Percentiles rank a stretch among this genome's conserved stretches.
Conservation (phyloP, 2,797 vertebrate genomes). For the Hapalemur alaotrensis region DNA sequence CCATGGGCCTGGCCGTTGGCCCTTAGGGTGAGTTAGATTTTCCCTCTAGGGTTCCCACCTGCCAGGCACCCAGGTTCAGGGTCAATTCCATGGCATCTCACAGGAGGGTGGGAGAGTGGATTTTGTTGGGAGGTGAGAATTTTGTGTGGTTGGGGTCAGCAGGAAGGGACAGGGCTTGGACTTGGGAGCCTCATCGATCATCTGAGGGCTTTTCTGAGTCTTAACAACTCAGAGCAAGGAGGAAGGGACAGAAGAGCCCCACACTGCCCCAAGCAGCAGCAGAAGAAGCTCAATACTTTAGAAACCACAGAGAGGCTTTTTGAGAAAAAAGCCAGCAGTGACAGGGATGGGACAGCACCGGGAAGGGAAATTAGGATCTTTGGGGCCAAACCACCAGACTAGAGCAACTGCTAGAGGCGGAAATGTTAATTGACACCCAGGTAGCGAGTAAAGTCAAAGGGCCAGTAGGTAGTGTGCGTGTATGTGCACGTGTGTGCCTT, state of each 20-base stretch:
- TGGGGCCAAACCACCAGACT: background rate
- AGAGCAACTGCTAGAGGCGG: background rate
- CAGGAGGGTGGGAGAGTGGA: background rate
- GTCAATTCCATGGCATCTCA: background rate
- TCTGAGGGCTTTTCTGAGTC: background rate
- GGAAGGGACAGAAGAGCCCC: background rate
- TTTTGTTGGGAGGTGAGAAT: background rate
- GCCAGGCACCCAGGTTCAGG: background rate
- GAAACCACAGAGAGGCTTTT: background rate
- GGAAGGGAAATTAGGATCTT: background rate
- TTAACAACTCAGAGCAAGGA: background rate
- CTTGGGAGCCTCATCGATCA: background rate
- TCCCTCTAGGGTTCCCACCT: background rate
- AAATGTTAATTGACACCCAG: background rate
- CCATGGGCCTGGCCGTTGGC: background rate
- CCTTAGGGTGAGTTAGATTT: background rate
- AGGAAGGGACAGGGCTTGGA: background rate
- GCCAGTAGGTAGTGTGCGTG: background rate
- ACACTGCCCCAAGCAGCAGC: background rate
- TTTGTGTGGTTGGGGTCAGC: background rate
- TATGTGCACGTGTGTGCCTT: fast-evolving
- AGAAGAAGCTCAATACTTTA: background rate
- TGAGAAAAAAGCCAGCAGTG: background rate
- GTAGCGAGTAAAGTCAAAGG: background rate
- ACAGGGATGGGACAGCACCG: background rate